These are phyloP conservation scores for Lethenteron camtschaticum DNA, from an alignment of 2,113 vertebrate species.

Conservation along the genomic window DNA sequence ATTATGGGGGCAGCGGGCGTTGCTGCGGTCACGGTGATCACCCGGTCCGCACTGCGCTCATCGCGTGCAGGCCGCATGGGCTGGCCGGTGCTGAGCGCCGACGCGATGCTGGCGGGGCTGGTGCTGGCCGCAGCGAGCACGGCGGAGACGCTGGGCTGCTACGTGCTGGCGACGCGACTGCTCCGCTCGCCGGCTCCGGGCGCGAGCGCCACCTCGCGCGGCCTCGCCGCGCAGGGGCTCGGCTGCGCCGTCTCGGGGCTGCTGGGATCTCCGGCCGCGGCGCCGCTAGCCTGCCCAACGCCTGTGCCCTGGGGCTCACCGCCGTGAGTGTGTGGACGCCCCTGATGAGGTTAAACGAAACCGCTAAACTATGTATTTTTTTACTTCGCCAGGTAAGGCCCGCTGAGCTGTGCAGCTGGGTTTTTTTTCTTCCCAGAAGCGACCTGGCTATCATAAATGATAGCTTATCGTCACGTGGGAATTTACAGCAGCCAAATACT, in stretches of 20 bases:
- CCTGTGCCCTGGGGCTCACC: conserved; percentile 25
- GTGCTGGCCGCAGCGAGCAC: conserved; percentile 32
- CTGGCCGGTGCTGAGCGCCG: conserved; percentile 30
- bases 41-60: not conserved
- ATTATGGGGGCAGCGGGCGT: no score
- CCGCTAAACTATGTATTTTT: not conserved
- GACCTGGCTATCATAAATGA: not conserved
- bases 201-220: conserved; percentile 27
- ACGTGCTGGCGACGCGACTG: conserved; percentile 27
- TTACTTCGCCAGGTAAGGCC: not conserved
- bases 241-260: conserved; percentile 34
- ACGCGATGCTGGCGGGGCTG: conserved; percentile 23
- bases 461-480: not conserved
- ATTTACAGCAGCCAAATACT: not conserved
- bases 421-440: not conserved
- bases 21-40: no score
- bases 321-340: conserved; percentile 24
- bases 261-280: conserved; percentile 29
- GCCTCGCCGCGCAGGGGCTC: conserved; percentile 34
- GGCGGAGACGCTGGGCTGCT: conserved; percentile 35
- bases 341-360: not conserved
- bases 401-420: not conserved
- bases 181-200: conserved; percentile 21
- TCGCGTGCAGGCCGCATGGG: conserved; percentile 21
- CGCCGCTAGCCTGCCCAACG: conserved; percentile 33